Evolutionary conservation across 2,113 vertebrate genomes (phyloP).

Genomic region (Calonectris borealis): DNA sequence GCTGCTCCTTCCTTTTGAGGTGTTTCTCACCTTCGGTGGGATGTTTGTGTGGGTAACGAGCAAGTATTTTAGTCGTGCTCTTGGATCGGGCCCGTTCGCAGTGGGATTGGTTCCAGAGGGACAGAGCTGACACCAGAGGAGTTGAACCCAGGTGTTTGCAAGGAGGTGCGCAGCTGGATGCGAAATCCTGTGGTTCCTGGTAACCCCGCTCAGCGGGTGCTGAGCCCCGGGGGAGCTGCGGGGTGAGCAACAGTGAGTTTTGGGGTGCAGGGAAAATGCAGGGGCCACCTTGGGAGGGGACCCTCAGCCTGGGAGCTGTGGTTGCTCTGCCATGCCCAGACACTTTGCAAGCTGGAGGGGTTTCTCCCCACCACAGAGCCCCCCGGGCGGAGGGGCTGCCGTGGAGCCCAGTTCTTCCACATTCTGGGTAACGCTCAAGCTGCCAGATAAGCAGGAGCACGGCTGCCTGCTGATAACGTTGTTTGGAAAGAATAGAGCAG

Average conservation of each 20-base stretch:
- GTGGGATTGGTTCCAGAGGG: neutral
- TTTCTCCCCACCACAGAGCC: neutral
- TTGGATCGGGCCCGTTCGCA: fast-evolving
- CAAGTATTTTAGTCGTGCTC: neutral
- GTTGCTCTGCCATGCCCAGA: neutral
- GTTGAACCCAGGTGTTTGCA: neutral
- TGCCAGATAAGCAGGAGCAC: slow-evolving; percentile 32
- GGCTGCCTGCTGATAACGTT: slow-evolving; percentile 37
- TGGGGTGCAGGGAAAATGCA: neutral
- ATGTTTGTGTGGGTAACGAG: neutral
- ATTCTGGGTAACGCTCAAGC: slow-evolving; percentile 39
- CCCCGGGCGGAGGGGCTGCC: neutral
- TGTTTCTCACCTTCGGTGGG: neutral
- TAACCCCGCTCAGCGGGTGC: neutral
- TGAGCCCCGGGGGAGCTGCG: too few relatives aligned
- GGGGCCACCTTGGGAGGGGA: neutral
- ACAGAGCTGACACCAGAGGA: neutral
- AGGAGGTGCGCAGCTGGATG: neutral
- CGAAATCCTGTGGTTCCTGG: neutral
- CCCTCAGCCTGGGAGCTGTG: neutral
- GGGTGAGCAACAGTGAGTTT: neutral
- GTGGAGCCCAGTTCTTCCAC: slow-evolving; percentile 24
- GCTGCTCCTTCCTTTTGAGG: neutral
- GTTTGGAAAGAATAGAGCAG: slow-evolving; percentile 44
- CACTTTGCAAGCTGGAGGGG: neutral